These are phyloP conservation scores for Schizothorax lantsangensis DNA, from an alignment of 2,797 vertebrate species.

Conservation along the genomic window DNA sequence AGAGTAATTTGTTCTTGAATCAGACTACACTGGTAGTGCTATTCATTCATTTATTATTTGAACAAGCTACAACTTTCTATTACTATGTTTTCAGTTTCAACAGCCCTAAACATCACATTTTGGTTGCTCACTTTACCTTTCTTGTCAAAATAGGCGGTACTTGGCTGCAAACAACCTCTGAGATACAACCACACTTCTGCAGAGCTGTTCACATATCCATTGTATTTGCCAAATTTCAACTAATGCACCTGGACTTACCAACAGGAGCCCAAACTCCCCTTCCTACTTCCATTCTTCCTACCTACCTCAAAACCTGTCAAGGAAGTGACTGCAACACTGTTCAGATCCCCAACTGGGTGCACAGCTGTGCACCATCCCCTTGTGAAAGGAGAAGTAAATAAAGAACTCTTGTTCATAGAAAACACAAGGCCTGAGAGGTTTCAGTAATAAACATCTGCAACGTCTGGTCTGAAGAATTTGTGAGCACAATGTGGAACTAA, in stretches of 20 bases:
- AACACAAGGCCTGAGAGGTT: slow-evolving; percentile 2
- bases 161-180: neutral
- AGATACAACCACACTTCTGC: slow-evolving; percentile 10
- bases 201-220: slow-evolving; percentile 19
- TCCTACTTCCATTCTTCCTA: slow-evolving; percentile 54
- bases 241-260: slow-evolving; percentile 60
- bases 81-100: neutral
- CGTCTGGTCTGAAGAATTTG: slow-evolving; percentile 7
- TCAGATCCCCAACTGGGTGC: neutral
- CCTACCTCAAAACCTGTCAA: neutral
- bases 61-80: neutral
- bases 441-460: slow-evolving; percentile 11
- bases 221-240: slow-evolving; percentile 22
- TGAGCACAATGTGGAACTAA: slow-evolving; percentile 39
- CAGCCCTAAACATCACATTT: neutral
- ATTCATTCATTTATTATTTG: neutral
- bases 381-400: slow-evolving; percentile 13
- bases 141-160: neutral
- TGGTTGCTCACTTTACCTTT: neutral
- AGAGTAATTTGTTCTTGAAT: neutral
- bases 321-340: neutral
- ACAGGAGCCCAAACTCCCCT: slow-evolving; percentile 64
- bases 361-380: slow-evolving; percentile 28
- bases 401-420: slow-evolving; percentile 16
- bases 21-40: neutral